Conservation (phyloP, 2,113 vertebrate species). For the Stigmatopora argus region DNA sequence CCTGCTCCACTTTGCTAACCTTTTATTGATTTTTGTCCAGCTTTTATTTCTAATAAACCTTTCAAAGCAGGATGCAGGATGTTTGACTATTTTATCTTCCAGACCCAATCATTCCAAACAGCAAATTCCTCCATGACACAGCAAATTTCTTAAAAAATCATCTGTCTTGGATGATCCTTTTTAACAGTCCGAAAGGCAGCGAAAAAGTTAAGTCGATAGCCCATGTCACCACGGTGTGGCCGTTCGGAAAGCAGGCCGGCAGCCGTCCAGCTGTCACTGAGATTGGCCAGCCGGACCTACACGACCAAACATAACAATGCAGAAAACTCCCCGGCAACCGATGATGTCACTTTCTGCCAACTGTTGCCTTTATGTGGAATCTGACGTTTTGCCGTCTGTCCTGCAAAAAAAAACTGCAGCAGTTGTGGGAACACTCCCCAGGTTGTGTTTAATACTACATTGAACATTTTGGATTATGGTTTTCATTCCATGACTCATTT, state of each 20-base stretch:
- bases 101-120: neutral
- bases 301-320: constrained; percentile 23
- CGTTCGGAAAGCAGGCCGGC: neutral
- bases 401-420: neutral
- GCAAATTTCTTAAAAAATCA: neutral
- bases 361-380: constrained; percentile 11
- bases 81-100: constrained; percentile 2
- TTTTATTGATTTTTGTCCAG: constrained; percentile 13
- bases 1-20: neutral
- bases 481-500: neutral
- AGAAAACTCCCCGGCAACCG: constrained; percentile 40
- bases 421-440: neutral
- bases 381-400: constrained; percentile 17
- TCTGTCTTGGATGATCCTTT: too few species aligned
- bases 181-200: too few species aligned
- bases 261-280: constrained; percentile 12
- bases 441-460: neutral
- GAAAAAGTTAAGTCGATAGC: too few species aligned
- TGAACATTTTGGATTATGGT: neutral
- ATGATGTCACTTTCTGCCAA: constrained; percentile 33
- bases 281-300: constrained; percentile 44
- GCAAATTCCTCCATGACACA: neutral
- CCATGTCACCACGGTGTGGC: neutral
- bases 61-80: constrained; percentile 31
- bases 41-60: constrained; percentile 57